phyloP scores from a whole-genome alignment of 2,797 vertebrate genomes.

The Xenopus petersii region DNA sequence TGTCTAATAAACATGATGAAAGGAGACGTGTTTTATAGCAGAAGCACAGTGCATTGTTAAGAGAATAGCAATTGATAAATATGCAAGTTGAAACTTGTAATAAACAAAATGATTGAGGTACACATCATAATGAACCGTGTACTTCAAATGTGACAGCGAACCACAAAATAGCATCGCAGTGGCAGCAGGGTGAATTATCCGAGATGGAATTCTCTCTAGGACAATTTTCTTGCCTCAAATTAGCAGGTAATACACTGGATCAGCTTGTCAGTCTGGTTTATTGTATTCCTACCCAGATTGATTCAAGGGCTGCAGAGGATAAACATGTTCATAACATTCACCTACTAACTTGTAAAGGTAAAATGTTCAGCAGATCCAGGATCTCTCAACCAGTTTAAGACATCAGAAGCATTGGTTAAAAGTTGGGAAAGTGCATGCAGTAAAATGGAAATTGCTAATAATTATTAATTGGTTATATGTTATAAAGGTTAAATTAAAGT shows the following conservation, averaged over 20 bases:
- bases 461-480: too few species aligned
- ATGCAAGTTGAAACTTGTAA: slow-evolving; percentile 24
- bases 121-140: slow-evolving; percentile 31
- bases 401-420: too few species aligned
- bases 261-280: slow-evolving; percentile 26
- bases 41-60: neutral
- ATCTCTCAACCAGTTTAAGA: too few species aligned
- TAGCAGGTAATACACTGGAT: slow-evolving; percentile 40
- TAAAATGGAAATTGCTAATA: too few species aligned
- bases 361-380: neutral
- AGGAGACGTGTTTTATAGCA: slow-evolving; percentile 8
- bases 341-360: slow-evolving; percentile 1
- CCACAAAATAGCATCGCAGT: slow-evolving; percentile 16
- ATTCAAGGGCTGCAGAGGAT: slow-evolving; percentile 13
- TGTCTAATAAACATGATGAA: slow-evolving; percentile 21
- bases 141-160: slow-evolving; percentile 38
- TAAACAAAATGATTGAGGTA: slow-evolving; percentile 35
- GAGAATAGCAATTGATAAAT: slow-evolving; percentile 29
- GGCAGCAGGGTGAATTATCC: slow-evolving; percentile 21
- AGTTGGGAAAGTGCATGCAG: too few species aligned
- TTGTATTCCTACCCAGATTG: slow-evolving; percentile 22
- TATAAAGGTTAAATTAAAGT: too few species aligned
- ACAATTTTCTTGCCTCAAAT: slow-evolving; percentile 39
- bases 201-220: slow-evolving; percentile 36
- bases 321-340: slow-evolving; percentile 21